Base-by-base conservation (phyloP, 2,888 invertebrate species). In the Idaea aversata region DNA sequence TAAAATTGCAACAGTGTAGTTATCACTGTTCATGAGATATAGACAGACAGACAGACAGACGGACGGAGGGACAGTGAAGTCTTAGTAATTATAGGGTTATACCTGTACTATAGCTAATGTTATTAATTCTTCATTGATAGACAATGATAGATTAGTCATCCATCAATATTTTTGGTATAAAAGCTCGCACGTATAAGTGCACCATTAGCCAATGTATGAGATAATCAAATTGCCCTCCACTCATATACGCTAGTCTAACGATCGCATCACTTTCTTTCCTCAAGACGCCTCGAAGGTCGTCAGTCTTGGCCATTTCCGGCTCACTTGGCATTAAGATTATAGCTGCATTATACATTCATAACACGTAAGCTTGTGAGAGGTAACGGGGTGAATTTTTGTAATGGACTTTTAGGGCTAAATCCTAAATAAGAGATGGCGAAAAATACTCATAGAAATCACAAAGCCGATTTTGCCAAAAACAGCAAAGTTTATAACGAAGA, bases 281-380 rank as follows among this genome's bases (percentile, higher is more conserved):
- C 6, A 13, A 13, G 34, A 15, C 59, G 59, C 63, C 47, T 68
- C 47, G 47, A 66, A 69, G 66, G 62, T 65, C 61, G 34, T 34
- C 34, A 63, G 58, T 63, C 61, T 63, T 59, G 60, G n/a, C 57
- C 61, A 62, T 62, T 67, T 69, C 69, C 69, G 68, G 61, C 61
- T 66, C 25, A 59, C 15, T 58, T 58, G 16, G 58, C 16, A 16
- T 58, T 13, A 58, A 58, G 13, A 47, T 10, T 47, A 47, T 58
- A 13, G 15, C 25, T 59, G 25, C 57, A 65, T 65, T 62, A 58
- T 15, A 63, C 16, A 69, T 67, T 63, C 67, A 60, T 36, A 64
- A 34, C 65, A 66, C 62, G 63, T 25, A 7, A 15, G 15, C 15
- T n/a, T n/a, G 5, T 15, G 16, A 15, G 58, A 13, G 10, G 47